phyloP scores from a whole-genome alignment of 2,797 vertebrate genomes.

The Hippocampus kuda region DNA sequence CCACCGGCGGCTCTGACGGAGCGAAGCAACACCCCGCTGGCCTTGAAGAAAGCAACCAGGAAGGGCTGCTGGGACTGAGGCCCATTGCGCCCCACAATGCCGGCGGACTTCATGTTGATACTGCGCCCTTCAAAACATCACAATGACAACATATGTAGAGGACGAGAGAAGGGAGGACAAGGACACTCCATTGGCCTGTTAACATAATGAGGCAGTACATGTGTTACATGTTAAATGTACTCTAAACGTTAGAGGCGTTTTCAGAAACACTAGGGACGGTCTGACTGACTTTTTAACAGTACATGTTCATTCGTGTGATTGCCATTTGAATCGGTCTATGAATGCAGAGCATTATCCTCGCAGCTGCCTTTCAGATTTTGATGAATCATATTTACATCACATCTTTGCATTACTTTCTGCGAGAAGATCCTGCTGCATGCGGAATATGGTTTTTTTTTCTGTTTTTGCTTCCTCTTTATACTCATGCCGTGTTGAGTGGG shows the following conservation, averaged over 20 bases:
- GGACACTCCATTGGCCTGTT: not conserved
- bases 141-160: not conserved
- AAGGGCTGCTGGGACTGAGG: conserved; percentile 97
- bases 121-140: conserved; percentile 74
- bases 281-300: not conserved
- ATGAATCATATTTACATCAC: too few relatives aligned
- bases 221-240: not conserved
- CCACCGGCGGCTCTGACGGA: conserved; percentile 86
- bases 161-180: not conserved
- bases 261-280: not conserved
- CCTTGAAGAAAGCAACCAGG: conserved; percentile 99
- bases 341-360: too few relatives aligned
- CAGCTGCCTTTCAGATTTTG: too few relatives aligned
- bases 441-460: too few relatives aligned
- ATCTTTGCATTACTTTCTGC: too few relatives aligned
- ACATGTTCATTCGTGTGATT: not conserved
- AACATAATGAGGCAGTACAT: not conserved
- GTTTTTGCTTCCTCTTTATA: too few relatives aligned
- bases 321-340: too few relatives aligned
- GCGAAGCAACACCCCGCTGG: conserved; percentile 91
- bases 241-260: not conserved
- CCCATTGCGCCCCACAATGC: conserved; percentile 87
- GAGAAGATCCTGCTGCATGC: too few relatives aligned
- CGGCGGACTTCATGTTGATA: conserved; percentile 93
- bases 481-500: too few relatives aligned